phyloP scores from a whole-genome alignment of 2,888 invertebrate species.

The Dolomedes plantarius region DNA sequence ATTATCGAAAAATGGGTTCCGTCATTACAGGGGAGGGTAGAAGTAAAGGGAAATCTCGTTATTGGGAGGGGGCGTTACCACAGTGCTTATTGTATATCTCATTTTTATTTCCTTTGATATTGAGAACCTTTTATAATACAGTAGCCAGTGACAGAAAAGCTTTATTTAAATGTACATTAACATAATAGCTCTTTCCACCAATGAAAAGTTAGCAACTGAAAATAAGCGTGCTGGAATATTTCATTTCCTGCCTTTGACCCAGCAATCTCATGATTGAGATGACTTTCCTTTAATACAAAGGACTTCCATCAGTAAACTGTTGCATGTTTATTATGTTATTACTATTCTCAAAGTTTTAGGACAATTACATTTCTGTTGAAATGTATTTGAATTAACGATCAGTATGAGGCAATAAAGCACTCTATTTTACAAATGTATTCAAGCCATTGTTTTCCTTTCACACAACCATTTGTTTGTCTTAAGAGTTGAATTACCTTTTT shows the following conservation, averaged over 20 bases:
- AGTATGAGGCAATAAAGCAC: too few relatives aligned
- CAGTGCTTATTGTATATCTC: constrained; percentile 6
- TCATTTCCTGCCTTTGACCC: background rate
- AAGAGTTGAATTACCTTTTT: too few relatives aligned
- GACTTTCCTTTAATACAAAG: background rate
- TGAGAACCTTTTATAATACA: background rate
- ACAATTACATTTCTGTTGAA: background rate
- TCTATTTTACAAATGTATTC: too few relatives aligned
- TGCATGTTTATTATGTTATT: background rate
- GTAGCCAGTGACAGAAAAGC: constrained; percentile 2
- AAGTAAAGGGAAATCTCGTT: constrained; percentile 17
- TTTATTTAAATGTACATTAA: constrained; percentile 35
- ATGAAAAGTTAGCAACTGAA: constrained; percentile 12
- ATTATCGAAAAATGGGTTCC: constrained; percentile 59
- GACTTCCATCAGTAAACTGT: background rate
- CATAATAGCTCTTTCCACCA: constrained; percentile 52
- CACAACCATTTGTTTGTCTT: too few relatives aligned
- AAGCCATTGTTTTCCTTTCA: too few relatives aligned
- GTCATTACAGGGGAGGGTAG: constrained; percentile 30
- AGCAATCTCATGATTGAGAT: background rate
- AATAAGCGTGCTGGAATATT: background rate
- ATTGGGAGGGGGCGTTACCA: constrained; percentile 20
- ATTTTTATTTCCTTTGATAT: constrained; percentile 11
- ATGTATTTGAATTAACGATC: too few relatives aligned
- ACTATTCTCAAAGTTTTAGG: background rate